phyloP scores from a whole-genome alignment of 2,888 invertebrate genomes.

The Metellina segmentata region DNA sequence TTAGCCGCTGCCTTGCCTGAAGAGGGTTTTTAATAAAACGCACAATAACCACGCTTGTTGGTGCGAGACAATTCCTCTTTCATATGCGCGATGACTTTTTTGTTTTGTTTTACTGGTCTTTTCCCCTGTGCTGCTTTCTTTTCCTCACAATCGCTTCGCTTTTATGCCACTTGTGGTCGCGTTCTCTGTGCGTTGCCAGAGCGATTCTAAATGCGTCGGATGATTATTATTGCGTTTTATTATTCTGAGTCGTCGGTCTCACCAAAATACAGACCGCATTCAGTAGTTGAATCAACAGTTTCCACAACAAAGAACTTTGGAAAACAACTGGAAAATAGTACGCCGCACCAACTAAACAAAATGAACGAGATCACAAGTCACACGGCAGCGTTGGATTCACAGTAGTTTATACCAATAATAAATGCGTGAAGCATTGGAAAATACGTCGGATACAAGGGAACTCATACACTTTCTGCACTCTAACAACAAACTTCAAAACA shows the following conservation, averaged over 20 bases:
- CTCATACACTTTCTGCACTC: too few relatives aligned
- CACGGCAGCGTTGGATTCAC: too few relatives aligned
- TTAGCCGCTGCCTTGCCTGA: not conserved
- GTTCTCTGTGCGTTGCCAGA: conserved; percentile 19
- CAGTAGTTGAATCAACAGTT: conserved; percentile 9
- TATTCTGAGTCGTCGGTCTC: not conserved
- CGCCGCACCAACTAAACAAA: too few relatives aligned
- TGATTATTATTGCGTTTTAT: conserved; percentile 14
- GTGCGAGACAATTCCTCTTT: not conserved
- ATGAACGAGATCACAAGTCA: too few relatives aligned
- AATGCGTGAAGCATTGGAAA: too few relatives aligned
- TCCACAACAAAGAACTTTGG: too few relatives aligned
- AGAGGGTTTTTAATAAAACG: conserved; percentile 33
- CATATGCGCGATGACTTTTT: not conserved
- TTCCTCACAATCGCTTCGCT: not conserved
- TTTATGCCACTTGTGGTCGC: conserved; percentile 25
- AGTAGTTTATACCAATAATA: too few relatives aligned
- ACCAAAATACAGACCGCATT: conserved; percentile 22
- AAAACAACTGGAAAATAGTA: too few relatives aligned
- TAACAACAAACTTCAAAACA: too few relatives aligned
- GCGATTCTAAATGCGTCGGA: conserved; percentile 32
- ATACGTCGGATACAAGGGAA: too few relatives aligned
- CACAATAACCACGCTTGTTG: conserved; percentile 35
- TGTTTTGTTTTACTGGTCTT: not conserved
- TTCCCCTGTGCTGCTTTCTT: not conserved